These are phyloP conservation scores for Nomada fucata DNA, from an alignment of 2,888 invertebrate genomes.

Conservation along the genomic window DNA sequence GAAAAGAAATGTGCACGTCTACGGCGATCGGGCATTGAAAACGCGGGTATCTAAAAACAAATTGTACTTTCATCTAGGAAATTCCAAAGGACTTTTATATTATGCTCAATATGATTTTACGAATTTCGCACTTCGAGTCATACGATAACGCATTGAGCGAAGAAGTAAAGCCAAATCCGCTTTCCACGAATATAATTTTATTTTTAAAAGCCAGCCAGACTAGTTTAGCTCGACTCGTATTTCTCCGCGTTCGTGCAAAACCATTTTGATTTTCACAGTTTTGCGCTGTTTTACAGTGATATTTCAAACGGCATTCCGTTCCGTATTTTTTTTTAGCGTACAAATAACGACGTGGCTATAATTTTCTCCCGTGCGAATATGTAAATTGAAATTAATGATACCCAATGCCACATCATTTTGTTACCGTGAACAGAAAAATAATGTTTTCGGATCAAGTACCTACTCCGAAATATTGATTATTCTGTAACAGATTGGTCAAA, in stretches of 20 bases:
- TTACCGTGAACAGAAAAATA: neutral
- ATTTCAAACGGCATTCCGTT: slow-evolving; percentile 1
- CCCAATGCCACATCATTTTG: neutral
- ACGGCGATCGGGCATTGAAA: neutral
- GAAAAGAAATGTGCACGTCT: no score
- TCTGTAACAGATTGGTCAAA: no score
- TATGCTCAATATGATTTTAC: neutral
- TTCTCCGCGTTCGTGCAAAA: neutral
- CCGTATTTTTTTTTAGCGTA: slow-evolving; percentile 9
- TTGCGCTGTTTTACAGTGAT: neutral
- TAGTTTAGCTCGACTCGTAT: neutral
- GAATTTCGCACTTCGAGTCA: neutral
- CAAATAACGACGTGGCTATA: slow-evolving; percentile 8
- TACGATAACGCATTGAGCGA: no score
- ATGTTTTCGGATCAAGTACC: neutral
- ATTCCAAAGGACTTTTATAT: neutral
- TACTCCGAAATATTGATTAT: neutral
- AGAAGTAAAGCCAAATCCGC: neutral
- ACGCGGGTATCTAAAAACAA: neutral
- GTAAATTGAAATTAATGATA: slow-evolving; percentile 2
- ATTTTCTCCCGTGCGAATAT: neutral
- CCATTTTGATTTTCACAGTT: slow-evolving; percentile 11
- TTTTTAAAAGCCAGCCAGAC: slow-evolving; percentile 1
- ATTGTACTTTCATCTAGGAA: neutral
- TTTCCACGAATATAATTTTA: neutral